These are phyloP conservation scores for Hydrotaea cyrtoneurina DNA, from an alignment of 2,888 invertebrate genomes.

Conservation along the genomic window DNA sequence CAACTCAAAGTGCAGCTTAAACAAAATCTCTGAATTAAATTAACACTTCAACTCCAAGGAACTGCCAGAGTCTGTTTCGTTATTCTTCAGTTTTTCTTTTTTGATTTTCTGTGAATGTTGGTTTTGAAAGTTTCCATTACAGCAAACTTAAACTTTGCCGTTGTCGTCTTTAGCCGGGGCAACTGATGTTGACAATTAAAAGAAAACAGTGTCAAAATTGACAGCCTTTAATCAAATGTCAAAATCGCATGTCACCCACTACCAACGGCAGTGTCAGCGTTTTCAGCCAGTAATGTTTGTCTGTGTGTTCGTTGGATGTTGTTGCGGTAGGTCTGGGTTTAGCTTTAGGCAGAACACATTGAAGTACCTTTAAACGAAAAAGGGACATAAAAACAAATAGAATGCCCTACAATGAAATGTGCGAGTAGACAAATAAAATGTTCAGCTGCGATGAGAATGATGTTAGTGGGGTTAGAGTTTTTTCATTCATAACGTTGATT, in stretches of 20 bases:
- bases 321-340: conserved; percentile 60
- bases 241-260: conserved; percentile 68
- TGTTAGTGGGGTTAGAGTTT: too few relatives aligned
- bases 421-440: too few relatives aligned
- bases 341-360: neutral
- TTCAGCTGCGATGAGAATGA: too few relatives aligned
- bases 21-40: conserved; percentile 43
- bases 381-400: too few relatives aligned
- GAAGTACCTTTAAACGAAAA: conserved; percentile 2
- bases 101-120: conserved; percentile 28
- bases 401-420: too few relatives aligned
- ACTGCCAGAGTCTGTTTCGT: conserved; percentile 21
- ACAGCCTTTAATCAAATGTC: conserved; percentile 71
- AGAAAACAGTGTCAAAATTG: conserved; percentile 70
- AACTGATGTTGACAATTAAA: conserved; percentile 69
- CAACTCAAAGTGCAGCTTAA: conserved; percentile 9
- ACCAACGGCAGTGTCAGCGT: neutral
- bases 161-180: conserved; percentile 16
- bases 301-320: neutral
- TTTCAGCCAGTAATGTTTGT: conserved; percentile 8
- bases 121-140: conserved; percentile 28
- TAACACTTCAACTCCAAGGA: conserved; percentile 56
- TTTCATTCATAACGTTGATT: too few relatives aligned
- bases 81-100: neutral
- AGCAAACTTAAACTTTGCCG: conserved; percentile 55